Conservation (phyloP, 2,113 vertebrate species). For the Ursus arctos region DNA sequence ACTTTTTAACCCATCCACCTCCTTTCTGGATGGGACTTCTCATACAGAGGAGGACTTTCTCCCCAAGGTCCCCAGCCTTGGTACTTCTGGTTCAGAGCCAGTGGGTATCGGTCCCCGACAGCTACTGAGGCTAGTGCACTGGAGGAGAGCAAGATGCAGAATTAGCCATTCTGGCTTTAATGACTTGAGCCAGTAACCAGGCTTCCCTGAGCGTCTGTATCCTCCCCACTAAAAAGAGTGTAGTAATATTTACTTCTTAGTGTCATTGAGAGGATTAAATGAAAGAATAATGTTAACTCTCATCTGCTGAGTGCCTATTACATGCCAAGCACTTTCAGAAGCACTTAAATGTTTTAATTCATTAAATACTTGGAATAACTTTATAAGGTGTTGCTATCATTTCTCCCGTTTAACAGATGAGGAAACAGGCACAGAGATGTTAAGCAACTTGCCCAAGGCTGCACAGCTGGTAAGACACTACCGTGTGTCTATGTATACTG, state of each 20-base stretch:
- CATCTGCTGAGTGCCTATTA: not conserved
- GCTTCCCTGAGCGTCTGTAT: not conserved
- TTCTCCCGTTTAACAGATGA: constrained; percentile 33
- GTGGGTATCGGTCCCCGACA: not conserved
- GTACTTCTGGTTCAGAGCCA: not conserved
- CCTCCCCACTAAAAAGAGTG: not conserved
- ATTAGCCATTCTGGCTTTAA: not conserved
- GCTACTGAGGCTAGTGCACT: not conserved
- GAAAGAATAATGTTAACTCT: not conserved
- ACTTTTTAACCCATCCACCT: not conserved
- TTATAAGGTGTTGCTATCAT: not conserved
- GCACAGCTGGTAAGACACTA: not conserved
- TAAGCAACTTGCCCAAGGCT: not conserved
- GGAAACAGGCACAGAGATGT: not conserved
- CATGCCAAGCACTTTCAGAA: not conserved
- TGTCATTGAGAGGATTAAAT: not conserved
- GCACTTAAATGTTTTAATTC: not conserved
- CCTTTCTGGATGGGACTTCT: not conserved
- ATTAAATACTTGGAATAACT: not conserved
- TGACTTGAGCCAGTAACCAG: not conserved
- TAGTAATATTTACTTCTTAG: not conserved
- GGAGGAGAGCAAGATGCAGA: not conserved
- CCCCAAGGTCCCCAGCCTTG: not conserved
- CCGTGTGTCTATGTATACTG: accelerated
- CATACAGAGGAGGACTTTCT: not conserved